Conservation (phyloP, 2,113 vertebrate genomes). For the Hepsetus odoe region DNA sequence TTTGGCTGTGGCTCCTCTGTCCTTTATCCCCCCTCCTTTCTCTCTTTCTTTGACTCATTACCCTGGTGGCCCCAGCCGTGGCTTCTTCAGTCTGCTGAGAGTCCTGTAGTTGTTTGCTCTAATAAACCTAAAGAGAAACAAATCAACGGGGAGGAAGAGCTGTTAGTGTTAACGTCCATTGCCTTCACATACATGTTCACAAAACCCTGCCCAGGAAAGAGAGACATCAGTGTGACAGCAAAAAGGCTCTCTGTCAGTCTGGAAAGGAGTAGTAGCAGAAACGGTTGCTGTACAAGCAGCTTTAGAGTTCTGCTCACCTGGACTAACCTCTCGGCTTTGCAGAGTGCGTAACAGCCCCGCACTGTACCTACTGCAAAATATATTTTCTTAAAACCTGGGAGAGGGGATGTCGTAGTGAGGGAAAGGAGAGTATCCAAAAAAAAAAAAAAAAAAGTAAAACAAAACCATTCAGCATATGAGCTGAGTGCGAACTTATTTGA, state of each 20-base stretch:
- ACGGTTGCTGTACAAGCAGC: constrained; percentile 65
- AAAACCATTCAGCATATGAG: constrained; percentile 41
- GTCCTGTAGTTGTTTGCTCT: constrained; percentile 94
- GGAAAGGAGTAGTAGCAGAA: constrained; percentile 61
- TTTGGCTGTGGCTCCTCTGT: constrained; percentile 68
- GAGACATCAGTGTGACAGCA: constrained; percentile 79
- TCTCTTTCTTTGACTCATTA: constrained; percentile 97
- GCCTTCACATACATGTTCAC: constrained; percentile 51
- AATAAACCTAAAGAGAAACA: constrained; percentile 99
- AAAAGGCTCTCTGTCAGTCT: constrained; percentile 75
- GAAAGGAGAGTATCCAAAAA: constrained; percentile 17
- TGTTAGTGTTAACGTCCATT: constrained; percentile 90
- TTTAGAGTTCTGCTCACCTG: constrained; percentile 93
- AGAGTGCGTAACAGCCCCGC: constrained; percentile 82
- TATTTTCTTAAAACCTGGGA: constrained; percentile 61
- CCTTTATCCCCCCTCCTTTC: constrained; percentile 60
- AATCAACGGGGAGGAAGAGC: constrained; percentile 98
- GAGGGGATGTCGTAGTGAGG: constrained; percentile 33
- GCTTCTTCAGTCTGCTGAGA: constrained; percentile 92
- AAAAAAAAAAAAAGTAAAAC: constrained; percentile 35
- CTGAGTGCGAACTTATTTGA: constrained; percentile 29
- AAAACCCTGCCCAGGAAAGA: constrained; percentile 78
- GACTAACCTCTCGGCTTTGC: constrained; percentile 91
- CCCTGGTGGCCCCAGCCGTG: constrained; percentile 94
- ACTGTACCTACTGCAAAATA: constrained; percentile 81